Base-by-base conservation (phyloP, 2,113 vertebrate species). In the Ellobius talpinus region DNA sequence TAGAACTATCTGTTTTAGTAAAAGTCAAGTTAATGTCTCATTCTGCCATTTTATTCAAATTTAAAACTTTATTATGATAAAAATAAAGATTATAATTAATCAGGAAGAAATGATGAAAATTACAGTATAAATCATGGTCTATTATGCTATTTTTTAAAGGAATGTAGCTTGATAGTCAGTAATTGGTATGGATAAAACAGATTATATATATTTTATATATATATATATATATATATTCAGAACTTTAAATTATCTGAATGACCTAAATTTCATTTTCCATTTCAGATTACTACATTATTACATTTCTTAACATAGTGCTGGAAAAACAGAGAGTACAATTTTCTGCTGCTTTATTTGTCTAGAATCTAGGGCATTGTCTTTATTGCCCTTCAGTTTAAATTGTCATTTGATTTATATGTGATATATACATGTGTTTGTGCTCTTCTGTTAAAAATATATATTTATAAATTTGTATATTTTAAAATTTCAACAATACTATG, bases 401-500 rank as follows among this genome's bases (percentile, higher is more conserved):
- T 61, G 55, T 17, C 10, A 95, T 90, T 77, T 94, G 16, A 39
- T n/a, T 81, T 39, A 65, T 55, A 78, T 89, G 66, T 21, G 12
- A 58, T 42, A 31, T 33, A 17, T 50, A 50, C 58, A 87, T 17
- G 2, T 36, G 47, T 47, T 5, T 86, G 5, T 36, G 19, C 6
- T 82, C 66, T 63, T 85, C 14, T 84, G 4, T 66, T 33, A 33
- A 66, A 10, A 16, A 91, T 39, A 91, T 1, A 31, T 77, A 87
- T 77, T 84, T 95, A 12, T 19, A 81, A 82, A 82, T 91, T 90
- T 7, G 78, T 77, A 26, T 78, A 88, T 89, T 90, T 94, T 82
- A 84, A 73, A 70, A 17, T 84, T 7, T 86, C 82, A 94, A 42
- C 5, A 58, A 7, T 58, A 58, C 19, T 16, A 3, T 90, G 63